Evolutionary conservation across 1,140 invertebrate genomes (phyloP), one percentile per base, ranked within the genome.

Genomic region (Temnothorax nylanderi): DNA sequence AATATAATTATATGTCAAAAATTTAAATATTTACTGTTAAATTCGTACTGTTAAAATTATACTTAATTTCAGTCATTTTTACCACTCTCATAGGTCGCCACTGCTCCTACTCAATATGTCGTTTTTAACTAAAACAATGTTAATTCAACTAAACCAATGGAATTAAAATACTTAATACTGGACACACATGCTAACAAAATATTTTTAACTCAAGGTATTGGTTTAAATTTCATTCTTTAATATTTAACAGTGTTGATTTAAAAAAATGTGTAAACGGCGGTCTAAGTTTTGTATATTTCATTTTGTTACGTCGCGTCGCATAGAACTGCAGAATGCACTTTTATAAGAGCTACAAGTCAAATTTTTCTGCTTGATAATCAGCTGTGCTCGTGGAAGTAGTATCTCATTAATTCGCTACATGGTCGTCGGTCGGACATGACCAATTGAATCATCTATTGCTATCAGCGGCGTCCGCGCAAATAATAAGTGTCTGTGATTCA

Each of bases 401-500:
- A 49, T 49, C 26, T 60, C 13, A 60, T 84, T 84, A 84, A 84
- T 74, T 60, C 54, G 49, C 56, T 1, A 47, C n/a, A 81, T 54
- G 51, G 34, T n/a, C 54, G 26, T 1, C n/a, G 18, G 47, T 47
- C 41, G 18, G 26, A 51, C n/a, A 41, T 18, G 8, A 56, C 60
- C 62, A 81, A 81, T 81, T 71, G 64, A 69, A 41, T 81, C 47
- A 54, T 84, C 18, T 60, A 82, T 74, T 58, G 67, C 51, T 72
- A 82, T 47, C 62, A 74, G 13, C 32, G 32, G 56, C 71, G 26
- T 60, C 41, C 67, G 26, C 51, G 80, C 69, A 60, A 84, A 60
- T 60, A 74, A 84, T 74, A 75, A 74, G 72, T 74, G 56, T 49
- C 56, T 84, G 26, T 26, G 69, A 84, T 75, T 84, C 49, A 81